Conservation (phyloP, 2,113 vertebrate species). For the Clarias magur region DNA sequence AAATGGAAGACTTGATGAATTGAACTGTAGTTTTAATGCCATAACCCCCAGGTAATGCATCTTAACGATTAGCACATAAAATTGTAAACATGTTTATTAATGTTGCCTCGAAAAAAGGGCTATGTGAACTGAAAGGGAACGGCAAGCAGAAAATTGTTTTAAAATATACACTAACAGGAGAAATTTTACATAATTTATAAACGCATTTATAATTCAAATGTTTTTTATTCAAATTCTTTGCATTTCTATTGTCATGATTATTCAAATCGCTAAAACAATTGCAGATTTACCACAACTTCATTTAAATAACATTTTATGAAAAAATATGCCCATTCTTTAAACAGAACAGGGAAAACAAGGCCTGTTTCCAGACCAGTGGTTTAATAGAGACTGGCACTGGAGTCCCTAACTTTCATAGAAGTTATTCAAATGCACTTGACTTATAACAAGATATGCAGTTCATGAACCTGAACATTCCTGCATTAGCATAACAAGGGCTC, state of each 20-base stretch:
- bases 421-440: slow-evolving; percentile 86
- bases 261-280: slow-evolving; percentile 84
- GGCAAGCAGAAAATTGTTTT: slow-evolving; percentile 79
- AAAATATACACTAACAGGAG: slow-evolving; percentile 85
- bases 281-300: slow-evolving; percentile 83
- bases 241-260: slow-evolving; percentile 72
- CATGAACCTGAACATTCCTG: slow-evolving; percentile 82
- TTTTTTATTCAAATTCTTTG: slow-evolving; percentile 85
- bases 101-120: slow-evolving; percentile 79
- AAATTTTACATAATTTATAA: slow-evolving; percentile 95
- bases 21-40: slow-evolving; percentile 58
- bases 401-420: slow-evolving; percentile 78
- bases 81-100: slow-evolving; percentile 87
- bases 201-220: slow-evolving; percentile 85
- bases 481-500: slow-evolving; percentile 87
- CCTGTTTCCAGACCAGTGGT: slow-evolving; percentile 86
- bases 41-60: slow-evolving; percentile 77
- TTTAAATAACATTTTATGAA: slow-evolving; percentile 92
- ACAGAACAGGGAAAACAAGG: slow-evolving; percentile 76
- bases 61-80: slow-evolving; percentile 72
- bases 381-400: slow-evolving; percentile 82
- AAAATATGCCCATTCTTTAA: slow-evolving; percentile 80
- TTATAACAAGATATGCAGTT: slow-evolving; percentile 88
- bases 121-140: slow-evolving; percentile 60
- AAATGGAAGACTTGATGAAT: not conserved